Evolutionary conservation across 2,113 vertebrate species (phyloP).

Genomic region (human): DNA sequence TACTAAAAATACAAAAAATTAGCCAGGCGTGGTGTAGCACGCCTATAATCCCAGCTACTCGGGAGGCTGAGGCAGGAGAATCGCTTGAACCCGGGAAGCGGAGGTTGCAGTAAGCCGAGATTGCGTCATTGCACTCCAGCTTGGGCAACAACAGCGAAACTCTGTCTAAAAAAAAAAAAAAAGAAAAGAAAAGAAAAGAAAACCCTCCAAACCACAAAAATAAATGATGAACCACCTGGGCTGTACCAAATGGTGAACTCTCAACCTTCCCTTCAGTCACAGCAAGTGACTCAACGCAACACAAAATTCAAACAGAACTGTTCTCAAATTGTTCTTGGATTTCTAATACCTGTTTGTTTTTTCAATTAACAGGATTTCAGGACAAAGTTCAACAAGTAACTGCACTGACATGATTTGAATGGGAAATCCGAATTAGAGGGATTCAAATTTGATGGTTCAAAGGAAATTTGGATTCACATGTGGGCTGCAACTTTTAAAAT

Average conservation of each 20-base stretch:
- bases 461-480: neutral
- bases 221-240: conserved; percentile 18
- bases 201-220: conserved; percentile 3
- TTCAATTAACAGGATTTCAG: neutral
- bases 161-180: too few relatives aligned
- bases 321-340: neutral
- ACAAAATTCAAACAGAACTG: neutral
- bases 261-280: neutral
- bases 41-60: too few relatives aligned
- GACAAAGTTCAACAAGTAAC: neutral
- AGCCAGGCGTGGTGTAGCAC: too few relatives aligned
- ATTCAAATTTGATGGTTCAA: neutral
- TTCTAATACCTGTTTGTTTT: neutral
- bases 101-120: too few relatives aligned
- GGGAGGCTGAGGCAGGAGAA: too few relatives aligned
- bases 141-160: too few relatives aligned
- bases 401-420: neutral
- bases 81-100: rapidly evolving
- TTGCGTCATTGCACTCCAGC: too few relatives aligned
- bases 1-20: too few relatives aligned
- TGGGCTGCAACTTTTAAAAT: neutral
- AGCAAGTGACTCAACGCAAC: neutral
- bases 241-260: neutral
- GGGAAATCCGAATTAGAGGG: neutral
- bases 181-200: neutral